Conservation (phyloP, 2,797 vertebrate species). For the Danio tinwini region DNA sequence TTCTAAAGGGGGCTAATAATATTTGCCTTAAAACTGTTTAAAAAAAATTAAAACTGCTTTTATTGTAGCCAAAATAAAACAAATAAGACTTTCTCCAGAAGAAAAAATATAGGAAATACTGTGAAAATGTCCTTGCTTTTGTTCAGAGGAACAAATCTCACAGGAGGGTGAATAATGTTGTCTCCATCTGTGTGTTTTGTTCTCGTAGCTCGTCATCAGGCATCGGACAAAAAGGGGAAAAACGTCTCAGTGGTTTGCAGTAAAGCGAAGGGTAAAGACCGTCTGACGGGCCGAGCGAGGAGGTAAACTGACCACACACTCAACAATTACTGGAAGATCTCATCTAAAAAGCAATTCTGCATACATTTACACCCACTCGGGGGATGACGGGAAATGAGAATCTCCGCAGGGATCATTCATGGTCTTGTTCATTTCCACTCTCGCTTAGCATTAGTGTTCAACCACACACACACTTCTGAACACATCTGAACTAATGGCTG, state of each 20-base stretch:
- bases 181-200: neutral
- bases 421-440: constrained; percentile 6
- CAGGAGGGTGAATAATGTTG: no score
- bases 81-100: no score
- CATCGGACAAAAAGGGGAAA: constrained; percentile 77
- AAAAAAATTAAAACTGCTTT: no score
- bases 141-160: no score
- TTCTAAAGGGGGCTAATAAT: no score
- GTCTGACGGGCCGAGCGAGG: constrained; percentile 93
- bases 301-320: constrained; percentile 78
- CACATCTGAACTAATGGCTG: no score
- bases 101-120: no score
- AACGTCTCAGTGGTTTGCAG: constrained; percentile 82
- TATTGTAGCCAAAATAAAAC: no score
- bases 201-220: constrained; percentile 77
- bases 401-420: neutral
- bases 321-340: neutral
- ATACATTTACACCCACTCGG: neutral
- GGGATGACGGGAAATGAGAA: constrained; percentile 11
- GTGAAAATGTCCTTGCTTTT: no score
- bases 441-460: neutral
- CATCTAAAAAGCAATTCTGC: neutral
- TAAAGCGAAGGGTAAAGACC: constrained; percentile 92
- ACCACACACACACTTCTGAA: neutral
- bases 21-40: no score